These are phyloP conservation scores for Thumatha senex DNA, from an alignment of 2,888 invertebrate genomes.

Conservation along the genomic window DNA sequence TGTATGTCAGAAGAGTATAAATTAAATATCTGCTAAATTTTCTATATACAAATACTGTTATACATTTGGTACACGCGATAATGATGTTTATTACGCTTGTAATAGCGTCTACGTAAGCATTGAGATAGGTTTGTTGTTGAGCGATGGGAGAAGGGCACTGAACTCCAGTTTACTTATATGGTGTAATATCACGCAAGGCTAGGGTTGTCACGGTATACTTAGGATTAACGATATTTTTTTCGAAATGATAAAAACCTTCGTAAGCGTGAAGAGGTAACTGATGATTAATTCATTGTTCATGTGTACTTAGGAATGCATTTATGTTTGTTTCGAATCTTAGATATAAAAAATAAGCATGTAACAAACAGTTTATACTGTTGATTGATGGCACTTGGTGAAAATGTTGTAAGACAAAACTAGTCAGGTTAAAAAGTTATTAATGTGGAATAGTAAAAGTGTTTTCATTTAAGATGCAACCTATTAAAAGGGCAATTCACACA, in stretches of 20 bases:
- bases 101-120: constrained; percentile 5
- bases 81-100: not conserved
- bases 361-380: no score
- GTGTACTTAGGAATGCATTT: no score
- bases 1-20: constrained; percentile 1
- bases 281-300: no score
- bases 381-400: no score
- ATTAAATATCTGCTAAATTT: not conserved
- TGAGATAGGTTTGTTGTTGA: constrained; percentile 6
- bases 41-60: not conserved
- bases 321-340: no score
- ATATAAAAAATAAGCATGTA: no score
- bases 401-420: no score
- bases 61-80: not conserved
- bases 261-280: no score
- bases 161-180: constrained; percentile 40
- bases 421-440: no score
- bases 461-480: no score
- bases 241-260: not conserved
- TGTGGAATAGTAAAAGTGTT: no score
- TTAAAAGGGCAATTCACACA: no score
- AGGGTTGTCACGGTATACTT: constrained; percentile 25
- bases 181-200: constrained; percentile 33
- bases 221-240: not conserved
- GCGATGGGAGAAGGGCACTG: constrained; percentile 39